phyloP scores from a whole-genome alignment of 1,140 invertebrate species.

The Euura lappo region DNA sequence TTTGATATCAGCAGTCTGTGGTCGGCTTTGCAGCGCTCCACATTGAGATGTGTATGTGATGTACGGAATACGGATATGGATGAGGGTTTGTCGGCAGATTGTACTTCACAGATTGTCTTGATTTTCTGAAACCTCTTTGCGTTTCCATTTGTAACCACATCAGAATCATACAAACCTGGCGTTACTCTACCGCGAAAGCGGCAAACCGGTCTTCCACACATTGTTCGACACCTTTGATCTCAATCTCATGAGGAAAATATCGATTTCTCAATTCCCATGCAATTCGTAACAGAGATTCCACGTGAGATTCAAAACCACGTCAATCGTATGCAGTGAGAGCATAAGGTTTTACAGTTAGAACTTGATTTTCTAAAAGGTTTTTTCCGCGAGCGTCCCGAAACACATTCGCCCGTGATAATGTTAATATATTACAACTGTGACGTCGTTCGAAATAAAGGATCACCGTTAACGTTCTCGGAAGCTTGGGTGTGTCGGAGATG shows the following conservation, averaged over 20 bases:
- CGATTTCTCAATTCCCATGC: background rate
- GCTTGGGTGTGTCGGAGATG: background rate
- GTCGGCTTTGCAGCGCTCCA: background rate
- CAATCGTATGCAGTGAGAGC: background rate
- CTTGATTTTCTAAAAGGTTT: background rate
- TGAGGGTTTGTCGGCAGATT: background rate
- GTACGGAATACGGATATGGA: background rate
- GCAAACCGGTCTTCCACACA: background rate
- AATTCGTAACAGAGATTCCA: too few species aligned
- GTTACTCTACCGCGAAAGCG: background rate
- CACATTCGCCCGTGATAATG: background rate
- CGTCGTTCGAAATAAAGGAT: background rate
- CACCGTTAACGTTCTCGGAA: background rate
- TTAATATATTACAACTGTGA: conserved; percentile 1
- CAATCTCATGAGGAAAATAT: background rate
- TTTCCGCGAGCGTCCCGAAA: background rate
- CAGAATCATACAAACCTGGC: background rate
- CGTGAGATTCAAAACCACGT: background rate
- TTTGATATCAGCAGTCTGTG: background rate
- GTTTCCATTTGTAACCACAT: background rate
- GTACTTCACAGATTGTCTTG: background rate
- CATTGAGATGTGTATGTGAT: background rate
- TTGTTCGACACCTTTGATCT: background rate
- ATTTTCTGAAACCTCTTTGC: background rate
- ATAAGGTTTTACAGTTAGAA: background rate